These are phyloP conservation scores for Aporophyla lueneburgensis DNA, from an alignment of 2,888 invertebrate genomes.

Conservation along the genomic window DNA sequence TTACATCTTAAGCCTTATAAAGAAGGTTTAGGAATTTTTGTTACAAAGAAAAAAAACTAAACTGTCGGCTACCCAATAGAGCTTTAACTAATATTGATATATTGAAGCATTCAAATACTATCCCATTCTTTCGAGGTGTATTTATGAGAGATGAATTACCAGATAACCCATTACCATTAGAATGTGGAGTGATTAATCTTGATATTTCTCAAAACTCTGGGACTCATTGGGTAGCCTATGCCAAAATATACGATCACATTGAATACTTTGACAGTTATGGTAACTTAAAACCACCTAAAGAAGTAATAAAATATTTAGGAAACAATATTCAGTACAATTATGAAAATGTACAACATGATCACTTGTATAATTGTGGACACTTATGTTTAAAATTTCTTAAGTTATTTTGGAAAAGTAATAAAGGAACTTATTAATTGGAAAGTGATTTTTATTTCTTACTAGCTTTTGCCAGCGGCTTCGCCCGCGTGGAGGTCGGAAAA, in stretches of 20 bases:
- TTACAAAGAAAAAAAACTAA: too few relatives aligned
- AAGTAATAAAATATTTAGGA: background rate
- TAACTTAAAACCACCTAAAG: constrained; percentile 9
- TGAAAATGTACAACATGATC: background rate
- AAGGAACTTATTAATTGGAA: background rate
- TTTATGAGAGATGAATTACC: background rate
- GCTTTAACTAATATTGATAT: too few relatives aligned
- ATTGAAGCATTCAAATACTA: background rate
- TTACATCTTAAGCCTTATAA: background rate
- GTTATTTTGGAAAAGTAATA: background rate
- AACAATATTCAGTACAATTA: background rate
- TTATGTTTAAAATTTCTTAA: background rate
- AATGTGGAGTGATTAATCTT: background rate
- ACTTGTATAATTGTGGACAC: background rate
- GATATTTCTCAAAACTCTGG: background rate
- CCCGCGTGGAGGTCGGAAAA: too few relatives aligned
- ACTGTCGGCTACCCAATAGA: too few relatives aligned
- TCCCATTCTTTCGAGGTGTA: background rate
- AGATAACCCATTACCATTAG: background rate
- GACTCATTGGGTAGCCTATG: background rate
- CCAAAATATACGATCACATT: background rate
- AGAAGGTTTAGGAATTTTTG: background rate
- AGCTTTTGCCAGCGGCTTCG: too few relatives aligned
- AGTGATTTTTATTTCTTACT: too few relatives aligned
- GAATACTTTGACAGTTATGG: constrained; percentile 22